Evolutionary conservation across 2,797 vertebrate species (phyloP).

Genomic region (Bovichtus variegatus): DNA sequence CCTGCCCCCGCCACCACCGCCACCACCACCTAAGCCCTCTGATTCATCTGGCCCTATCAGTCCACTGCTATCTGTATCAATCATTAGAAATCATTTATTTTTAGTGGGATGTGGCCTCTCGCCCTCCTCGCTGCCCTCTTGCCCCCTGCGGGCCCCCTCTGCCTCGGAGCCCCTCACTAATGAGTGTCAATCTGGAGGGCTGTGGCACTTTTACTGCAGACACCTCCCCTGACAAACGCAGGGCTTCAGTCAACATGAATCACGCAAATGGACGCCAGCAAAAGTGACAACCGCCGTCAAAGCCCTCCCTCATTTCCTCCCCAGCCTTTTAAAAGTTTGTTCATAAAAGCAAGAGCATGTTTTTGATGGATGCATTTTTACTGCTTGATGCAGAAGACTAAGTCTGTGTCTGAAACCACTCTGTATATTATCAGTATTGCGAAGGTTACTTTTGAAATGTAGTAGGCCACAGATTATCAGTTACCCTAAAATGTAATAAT

Average conservation of each 20-base stretch:
- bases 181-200: conserved; percentile 87
- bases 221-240: conserved; percentile 88
- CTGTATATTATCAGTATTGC: too few species aligned
- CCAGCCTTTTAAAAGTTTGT: conserved; percentile 67
- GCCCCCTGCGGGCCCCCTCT: conserved; percentile 63
- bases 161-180: conserved; percentile 83
- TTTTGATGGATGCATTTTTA: background rate
- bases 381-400: background rate
- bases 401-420: background rate
- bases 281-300: conserved; percentile 75
- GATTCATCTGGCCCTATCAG: conserved; percentile 83
- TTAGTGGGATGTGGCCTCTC: conserved; percentile 85
- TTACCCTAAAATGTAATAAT: too few species aligned
- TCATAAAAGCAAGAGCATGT: background rate
- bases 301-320: conserved; percentile 54
- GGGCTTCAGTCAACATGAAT: conserved; percentile 88
- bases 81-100: conserved; percentile 88
- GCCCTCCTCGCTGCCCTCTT: conserved; percentile 75
- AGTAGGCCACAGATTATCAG: too few species aligned
- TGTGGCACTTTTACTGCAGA: conserved; percentile 87
- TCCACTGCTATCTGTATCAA: conserved; percentile 86
- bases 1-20: conserved; percentile 49
- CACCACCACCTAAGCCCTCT: conserved; percentile 67
- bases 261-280: conserved; percentile 71
- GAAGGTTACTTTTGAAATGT: too few species aligned